Evolutionary conservation across 2,797 vertebrate genomes (phyloP).

Genomic region (Hydrophis major): DNA sequence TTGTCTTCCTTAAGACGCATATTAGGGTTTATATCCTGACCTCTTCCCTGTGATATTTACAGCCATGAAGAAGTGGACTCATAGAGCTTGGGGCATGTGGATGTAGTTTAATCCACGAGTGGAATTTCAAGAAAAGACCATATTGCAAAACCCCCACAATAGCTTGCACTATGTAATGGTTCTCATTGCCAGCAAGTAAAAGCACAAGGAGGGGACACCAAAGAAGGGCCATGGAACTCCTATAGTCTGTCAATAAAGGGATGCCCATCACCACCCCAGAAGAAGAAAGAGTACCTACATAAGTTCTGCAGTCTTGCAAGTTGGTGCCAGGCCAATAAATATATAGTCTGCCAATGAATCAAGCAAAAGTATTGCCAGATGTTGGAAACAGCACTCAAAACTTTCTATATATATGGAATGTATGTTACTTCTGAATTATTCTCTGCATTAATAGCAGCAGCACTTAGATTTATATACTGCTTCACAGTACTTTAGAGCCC

Average conservation of each 20-base stretch:
- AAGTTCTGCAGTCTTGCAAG: neutral
- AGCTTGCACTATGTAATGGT: neutral
- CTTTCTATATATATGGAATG: neutral
- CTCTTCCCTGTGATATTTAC: neutral
- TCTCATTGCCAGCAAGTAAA: neutral
- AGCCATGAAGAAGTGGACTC: neutral
- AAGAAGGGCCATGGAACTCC: neutral
- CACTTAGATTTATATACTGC: neutral
- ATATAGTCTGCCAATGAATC: neutral
- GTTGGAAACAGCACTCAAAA: neutral
- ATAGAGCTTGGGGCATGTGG: too few species aligned
- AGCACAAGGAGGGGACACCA: neutral
- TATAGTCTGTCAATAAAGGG: neutral
- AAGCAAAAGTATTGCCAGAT: neutral
- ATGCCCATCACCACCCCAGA: neutral
- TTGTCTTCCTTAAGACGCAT: neutral
- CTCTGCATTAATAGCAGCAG: neutral
- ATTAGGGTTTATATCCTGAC: neutral
- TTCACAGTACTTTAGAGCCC: neutral
- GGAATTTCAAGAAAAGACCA: neutral
- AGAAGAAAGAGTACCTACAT: neutral
- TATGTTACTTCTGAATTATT: neutral
- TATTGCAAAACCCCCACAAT: neutral
- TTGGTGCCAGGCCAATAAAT: neutral
- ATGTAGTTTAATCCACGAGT: too few species aligned